Base-by-base conservation (phyloP, 2,888 invertebrate genomes). In the Agrotis clavis region DNA sequence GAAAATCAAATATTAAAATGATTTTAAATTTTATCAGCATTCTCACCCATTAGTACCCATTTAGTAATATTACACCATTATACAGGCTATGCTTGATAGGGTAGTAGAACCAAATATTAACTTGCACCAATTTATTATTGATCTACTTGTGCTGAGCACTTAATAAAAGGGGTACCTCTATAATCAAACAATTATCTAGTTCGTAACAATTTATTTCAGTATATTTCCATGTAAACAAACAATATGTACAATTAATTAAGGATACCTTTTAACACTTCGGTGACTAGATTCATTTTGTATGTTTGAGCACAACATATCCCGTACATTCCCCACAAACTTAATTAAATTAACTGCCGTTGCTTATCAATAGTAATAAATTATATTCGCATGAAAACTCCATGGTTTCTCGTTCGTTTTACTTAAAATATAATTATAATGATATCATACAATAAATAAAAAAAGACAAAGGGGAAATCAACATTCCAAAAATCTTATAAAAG, bases 271-370 rank as follows among this genome's bases (percentile, higher is more conserved):
- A 84, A 81, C 82, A 86, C 80, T 84, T 86, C 86, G 88, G 87
- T 90, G 92, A 93, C 94, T 93, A 93, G 93, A 92, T 93, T 91
- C 91, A 92, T 92, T 93, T 92, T 92, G 89, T 90, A 91, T 88
- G 88, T 88, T 88, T 91, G 90, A 92, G 89, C 92, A 88, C 86
- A 88, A 84, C 76, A 84, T 85, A 73, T 74, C 87, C 88, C 90
- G 85, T 87, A 86, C 91, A 89, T 88, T 89, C 87, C 86, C 87
- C 89, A 90, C 83, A 86, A 86, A 88, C 82, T 85, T 83, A 79
- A 83, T 84, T 86, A 79, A 74, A 74, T 41, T 85, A 83, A 87
- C 79, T 81, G 79, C 75, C 86, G 21, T 61, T 84, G 78, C 81
- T 76, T 89, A 80, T 71, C 69, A 64, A 80, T 82, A 82, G 53